Conservation (phyloP, 2,797 vertebrate genomes). For the Acanthiza pusilla region DNA sequence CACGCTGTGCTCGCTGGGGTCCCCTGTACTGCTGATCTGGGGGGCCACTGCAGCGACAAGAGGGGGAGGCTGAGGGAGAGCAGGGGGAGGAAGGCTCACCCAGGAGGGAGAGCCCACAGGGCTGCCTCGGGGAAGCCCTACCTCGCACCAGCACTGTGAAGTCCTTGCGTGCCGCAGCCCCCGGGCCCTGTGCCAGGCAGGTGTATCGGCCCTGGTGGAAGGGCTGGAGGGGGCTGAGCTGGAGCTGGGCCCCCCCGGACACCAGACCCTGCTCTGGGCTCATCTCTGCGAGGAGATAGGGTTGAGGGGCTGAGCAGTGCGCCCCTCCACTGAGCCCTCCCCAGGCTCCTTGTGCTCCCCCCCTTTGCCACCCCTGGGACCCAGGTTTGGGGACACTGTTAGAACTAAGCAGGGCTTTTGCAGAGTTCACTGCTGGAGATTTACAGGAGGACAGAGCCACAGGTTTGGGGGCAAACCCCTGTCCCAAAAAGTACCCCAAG, state of each 20-base stretch:
- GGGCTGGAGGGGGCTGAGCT: slow-evolving; percentile 82
- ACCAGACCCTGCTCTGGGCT: slow-evolving; percentile 76
- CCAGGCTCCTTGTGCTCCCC: fast-evolving
- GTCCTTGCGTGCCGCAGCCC: slow-evolving; percentile 75
- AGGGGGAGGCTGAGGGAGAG: background rate
- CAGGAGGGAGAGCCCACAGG: fast-evolving
- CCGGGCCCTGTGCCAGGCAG: slow-evolving; percentile 78
- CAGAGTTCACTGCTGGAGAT: background rate
- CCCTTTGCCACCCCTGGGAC: fast-evolving
- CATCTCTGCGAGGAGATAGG: slow-evolving; percentile 66
- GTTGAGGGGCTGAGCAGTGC: fast-evolving
- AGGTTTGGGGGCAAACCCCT: background rate
- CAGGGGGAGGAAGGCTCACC: background rate
- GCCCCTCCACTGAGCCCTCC: background rate
- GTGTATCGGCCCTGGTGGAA: slow-evolving; percentile 85
- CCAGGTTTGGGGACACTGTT: background rate
- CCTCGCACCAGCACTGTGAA: slow-evolving; percentile 83
- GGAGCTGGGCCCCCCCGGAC: slow-evolving; percentile 78
- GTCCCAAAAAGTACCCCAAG: background rate
- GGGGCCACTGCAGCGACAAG: slow-evolving; percentile 73
- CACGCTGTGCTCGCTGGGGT: slow-evolving; percentile 77
- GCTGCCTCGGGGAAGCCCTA: background rate
- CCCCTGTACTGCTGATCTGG: slow-evolving; percentile 74
- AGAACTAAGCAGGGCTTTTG: background rate
- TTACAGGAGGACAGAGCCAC: background rate